Evolutionary conservation across 2,113 vertebrate genomes (phyloP).

Genomic region (Eulemur macaco): DNA sequence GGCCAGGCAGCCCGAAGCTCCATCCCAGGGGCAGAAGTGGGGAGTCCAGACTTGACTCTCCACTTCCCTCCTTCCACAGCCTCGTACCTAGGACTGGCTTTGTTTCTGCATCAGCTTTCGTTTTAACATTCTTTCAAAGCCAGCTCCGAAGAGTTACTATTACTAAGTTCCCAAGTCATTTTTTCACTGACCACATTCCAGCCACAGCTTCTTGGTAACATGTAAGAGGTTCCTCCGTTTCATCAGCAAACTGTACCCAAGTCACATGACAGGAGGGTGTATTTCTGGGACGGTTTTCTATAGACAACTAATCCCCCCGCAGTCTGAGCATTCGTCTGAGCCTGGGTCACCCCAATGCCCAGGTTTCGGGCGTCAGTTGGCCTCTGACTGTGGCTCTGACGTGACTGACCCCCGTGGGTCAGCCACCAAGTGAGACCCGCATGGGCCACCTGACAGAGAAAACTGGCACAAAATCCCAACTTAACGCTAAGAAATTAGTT

Average conservation of each 20-base stretch:
- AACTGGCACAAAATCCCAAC: not conserved
- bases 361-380: rapidly evolving
- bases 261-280: not conserved
- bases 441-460: rapidly evolving
- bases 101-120: not conserved
- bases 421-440: rapidly evolving
- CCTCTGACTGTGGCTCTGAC: rapidly evolving
- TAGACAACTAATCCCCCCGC: rapidly evolving
- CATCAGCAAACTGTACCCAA: rapidly evolving
- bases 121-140: not conserved
- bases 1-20: not conserved
- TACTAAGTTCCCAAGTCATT: not conserved
- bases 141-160: rapidly evolving
- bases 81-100: not conserved
- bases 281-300: not conserved
- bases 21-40: not conserved
- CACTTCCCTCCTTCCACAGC: not conserved
- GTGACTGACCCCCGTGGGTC: rapidly evolving
- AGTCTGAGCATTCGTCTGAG: rapidly evolving
- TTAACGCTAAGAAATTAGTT: too few species aligned
- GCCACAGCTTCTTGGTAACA: not conserved
- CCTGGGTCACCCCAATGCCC: rapidly evolving
- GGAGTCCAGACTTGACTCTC: not conserved
- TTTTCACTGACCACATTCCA: not conserved
- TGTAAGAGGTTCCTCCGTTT: rapidly evolving